These are phyloP conservation scores for Cryptocheilus praepositus DNA, from an alignment of 2,888 invertebrate genomes.

Conservation along the genomic window DNA sequence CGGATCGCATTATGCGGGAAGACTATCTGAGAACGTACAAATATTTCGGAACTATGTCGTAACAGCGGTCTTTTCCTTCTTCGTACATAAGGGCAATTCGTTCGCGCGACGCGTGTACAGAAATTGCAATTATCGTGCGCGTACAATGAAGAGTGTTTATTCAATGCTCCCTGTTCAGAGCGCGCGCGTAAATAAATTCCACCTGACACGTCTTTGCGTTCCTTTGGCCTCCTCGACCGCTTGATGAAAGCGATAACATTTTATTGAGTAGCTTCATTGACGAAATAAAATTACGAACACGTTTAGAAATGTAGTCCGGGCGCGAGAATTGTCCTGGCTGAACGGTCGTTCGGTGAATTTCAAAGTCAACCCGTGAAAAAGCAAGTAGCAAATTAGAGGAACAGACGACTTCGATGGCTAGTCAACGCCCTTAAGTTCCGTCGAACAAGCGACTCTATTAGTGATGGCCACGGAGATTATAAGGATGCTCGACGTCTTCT, in stretches of 20 bases:
- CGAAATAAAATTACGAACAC: no score
- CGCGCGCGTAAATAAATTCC: no score
- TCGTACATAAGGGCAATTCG: no score
- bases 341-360: no score
- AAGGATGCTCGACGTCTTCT: conserved; percentile 25
- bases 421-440: conserved; percentile 21
- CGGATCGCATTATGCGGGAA: conserved; percentile 3
- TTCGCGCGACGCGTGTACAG: background rate
- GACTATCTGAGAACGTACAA: conserved; percentile 7
- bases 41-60: conserved; percentile 4
- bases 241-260: background rate
- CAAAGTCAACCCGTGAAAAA: background rate
- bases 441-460: conserved; percentile 42
- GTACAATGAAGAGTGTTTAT: conserved; percentile 11
- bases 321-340: no score
- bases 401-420: conserved; percentile 1
- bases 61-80: no score
- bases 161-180: no score
- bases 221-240: background rate
- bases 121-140: conserved; percentile 53
- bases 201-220: background rate
- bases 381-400: conserved; percentile 26
- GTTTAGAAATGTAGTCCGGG: no score
- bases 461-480: conserved; percentile 37
- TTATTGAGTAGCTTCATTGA: no score